Percentiles rank a stretch among this genome's conserved stretches.
Evolutionary conservation across 2,888 invertebrate genomes (phyloP).

Genomic region (Fabriciana adippe): DNA sequence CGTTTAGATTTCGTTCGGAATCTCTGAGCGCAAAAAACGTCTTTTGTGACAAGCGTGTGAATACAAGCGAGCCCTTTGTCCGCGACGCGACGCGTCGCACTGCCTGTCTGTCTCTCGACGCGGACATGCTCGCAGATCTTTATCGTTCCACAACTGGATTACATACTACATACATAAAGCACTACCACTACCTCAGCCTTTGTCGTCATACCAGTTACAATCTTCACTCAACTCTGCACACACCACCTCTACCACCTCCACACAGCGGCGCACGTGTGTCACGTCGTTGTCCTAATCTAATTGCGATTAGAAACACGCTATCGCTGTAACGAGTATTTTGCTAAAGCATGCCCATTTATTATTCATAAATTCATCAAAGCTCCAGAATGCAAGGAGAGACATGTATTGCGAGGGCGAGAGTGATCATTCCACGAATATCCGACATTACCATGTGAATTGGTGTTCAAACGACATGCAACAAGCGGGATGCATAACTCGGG

Average conservation of each 20-base stretch:
- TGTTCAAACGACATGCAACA: slow-evolving; percentile 48
- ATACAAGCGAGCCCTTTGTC: slow-evolving; percentile 64
- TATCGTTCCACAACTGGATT: slow-evolving; percentile 57
- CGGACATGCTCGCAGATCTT: slow-evolving; percentile 42
- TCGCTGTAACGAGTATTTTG: too few species aligned
- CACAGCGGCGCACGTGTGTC: too few species aligned
- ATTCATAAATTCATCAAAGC: neutral
- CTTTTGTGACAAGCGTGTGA: slow-evolving; percentile 74
- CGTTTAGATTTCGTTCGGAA: slow-evolving; percentile 68
- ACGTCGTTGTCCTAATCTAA: too few species aligned
- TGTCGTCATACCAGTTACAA: too few species aligned
- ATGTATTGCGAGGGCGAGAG: neutral
- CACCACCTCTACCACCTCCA: too few species aligned
- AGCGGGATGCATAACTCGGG: slow-evolving; percentile 55
- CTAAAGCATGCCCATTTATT: slow-evolving; percentile 38
- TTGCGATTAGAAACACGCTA: too few species aligned
- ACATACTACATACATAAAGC: too few species aligned
- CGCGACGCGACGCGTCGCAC: slow-evolving; percentile 41
- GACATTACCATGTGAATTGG: slow-evolving; percentile 64
- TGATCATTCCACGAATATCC: slow-evolving; percentile 50
- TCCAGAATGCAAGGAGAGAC: slow-evolving; percentile 10
- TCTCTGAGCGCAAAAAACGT: slow-evolving; percentile 62
- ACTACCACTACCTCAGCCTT: too few species aligned
- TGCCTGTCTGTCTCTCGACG: too few species aligned
- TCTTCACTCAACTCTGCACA: too few species aligned